Percentiles rank a stretch among this genome's conserved stretches.
Evolutionary conservation across 2,888 invertebrate species (phyloP).

Genomic region (Erpobdella octoculata): DNA sequence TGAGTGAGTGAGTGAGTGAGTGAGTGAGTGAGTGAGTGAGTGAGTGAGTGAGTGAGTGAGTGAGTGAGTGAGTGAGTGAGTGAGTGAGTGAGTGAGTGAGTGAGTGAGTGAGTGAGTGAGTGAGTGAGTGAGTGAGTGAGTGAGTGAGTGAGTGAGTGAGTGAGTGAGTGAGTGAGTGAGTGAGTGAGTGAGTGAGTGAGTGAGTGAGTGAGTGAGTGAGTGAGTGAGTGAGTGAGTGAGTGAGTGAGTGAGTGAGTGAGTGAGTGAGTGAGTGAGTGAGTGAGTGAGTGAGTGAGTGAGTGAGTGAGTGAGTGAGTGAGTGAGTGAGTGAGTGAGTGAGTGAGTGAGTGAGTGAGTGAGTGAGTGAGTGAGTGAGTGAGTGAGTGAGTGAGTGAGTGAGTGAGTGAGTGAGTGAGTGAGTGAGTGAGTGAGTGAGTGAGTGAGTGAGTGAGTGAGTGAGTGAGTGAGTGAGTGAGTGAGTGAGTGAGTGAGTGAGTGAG

Average conservation of each 20-base stretch:
- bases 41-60: neutral
- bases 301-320: constrained; percentile 12
- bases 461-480: constrained; percentile 31
- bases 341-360: constrained; percentile 27
- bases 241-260: neutral
- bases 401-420: constrained; percentile 31
- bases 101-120: neutral
- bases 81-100: neutral
- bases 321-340: constrained; percentile 9
- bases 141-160: neutral
- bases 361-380: constrained; percentile 29
- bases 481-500: constrained; percentile 24
- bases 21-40: neutral
- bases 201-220: constrained; percentile 11
- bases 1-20: neutral
- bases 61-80: constrained; percentile 4
- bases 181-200: constrained; percentile 9
- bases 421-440: constrained; percentile 31
- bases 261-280: neutral
- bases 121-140: neutral
- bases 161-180: neutral
- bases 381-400: constrained; percentile 29
- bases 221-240: constrained; percentile 6
- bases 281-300: constrained; percentile 16
- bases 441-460: constrained; percentile 31